Conservation (phyloP, 2,888 invertebrate species). For the Hydroisotoma schaefferi region DNA sequence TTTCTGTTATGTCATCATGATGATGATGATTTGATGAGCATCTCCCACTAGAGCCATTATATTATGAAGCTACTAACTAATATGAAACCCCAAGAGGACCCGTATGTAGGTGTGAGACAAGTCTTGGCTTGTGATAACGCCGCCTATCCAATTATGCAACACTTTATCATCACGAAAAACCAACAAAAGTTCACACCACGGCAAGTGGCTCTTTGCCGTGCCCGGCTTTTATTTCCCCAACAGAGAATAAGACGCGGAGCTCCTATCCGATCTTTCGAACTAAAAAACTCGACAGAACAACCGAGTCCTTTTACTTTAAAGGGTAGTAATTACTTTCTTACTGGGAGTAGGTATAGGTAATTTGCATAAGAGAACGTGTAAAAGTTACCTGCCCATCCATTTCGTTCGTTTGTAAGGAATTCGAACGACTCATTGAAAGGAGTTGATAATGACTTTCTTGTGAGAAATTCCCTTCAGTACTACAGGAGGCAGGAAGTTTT, state of each 20-base stretch:
- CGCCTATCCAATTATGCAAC: constrained; percentile 20
- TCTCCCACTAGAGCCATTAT: background rate
- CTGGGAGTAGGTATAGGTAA: too few relatives aligned
- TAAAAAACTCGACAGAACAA: background rate
- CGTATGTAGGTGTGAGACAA: constrained; percentile 13
- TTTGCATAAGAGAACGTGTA: too few relatives aligned
- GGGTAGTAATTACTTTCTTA: too few relatives aligned
- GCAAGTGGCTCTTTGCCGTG: too few relatives aligned
- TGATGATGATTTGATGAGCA: background rate
- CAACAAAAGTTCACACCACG: constrained; percentile 15
- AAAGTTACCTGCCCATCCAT: too few relatives aligned
- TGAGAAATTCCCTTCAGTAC: too few relatives aligned
- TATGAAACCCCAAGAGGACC: background rate
- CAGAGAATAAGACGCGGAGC: background rate
- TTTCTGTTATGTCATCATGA: constrained; percentile 2
- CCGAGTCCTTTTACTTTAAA: background rate
- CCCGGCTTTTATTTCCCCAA: background rate
- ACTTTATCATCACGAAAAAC: constrained; percentile 17
- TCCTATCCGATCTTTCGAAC: background rate
- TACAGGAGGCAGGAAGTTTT: too few relatives aligned
- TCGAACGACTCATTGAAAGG: too few relatives aligned
- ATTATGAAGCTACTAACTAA: background rate
- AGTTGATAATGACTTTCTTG: too few relatives aligned
- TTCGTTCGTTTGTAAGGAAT: too few relatives aligned
- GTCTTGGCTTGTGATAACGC: constrained; percentile 7